Evolutionary conservation across 2,113 vertebrate species (phyloP).

Genomic region (Elephantulus edwardii): DNA sequence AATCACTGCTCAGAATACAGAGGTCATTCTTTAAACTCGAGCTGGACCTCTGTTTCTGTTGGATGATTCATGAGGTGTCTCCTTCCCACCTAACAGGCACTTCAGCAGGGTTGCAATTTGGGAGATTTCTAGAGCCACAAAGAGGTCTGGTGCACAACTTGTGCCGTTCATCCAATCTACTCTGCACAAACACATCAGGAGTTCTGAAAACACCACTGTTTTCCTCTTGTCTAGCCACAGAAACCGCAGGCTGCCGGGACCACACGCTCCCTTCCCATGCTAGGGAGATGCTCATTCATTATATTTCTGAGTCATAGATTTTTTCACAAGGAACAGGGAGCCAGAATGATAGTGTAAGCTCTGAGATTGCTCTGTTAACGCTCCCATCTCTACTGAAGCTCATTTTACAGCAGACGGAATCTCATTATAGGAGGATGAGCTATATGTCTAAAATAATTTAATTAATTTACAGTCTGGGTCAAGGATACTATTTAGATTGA

Average conservation of each 20-base stretch:
- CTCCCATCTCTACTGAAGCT: neutral
- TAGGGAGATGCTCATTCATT: neutral
- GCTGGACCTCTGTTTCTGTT: slow-evolving; percentile 10
- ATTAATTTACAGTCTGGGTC: neutral
- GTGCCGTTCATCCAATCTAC: slow-evolving; percentile 21
- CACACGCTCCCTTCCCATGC: neutral
- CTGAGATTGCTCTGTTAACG: neutral
- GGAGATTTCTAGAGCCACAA: slow-evolving; percentile 25
- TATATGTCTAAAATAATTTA: neutral
- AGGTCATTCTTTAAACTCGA: slow-evolving; percentile 26
- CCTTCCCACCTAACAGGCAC: neutral
- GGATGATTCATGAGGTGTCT: slow-evolving; percentile 34
- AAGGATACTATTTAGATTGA: neutral
- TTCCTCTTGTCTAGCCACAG: slow-evolving; percentile 36
- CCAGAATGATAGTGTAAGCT: neutral
- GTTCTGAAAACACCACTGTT: neutral
- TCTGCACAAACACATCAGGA: neutral
- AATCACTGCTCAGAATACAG: slow-evolving; percentile 37
- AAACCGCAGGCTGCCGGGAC: slow-evolving; percentile 23
- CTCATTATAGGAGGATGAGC: neutral
- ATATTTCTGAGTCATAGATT: neutral
- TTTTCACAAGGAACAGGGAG: slow-evolving; percentile 21
- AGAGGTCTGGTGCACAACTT: neutral
- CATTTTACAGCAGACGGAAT: neutral
- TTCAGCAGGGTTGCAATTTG: neutral